Base-by-base conservation (phyloP, 2,888 invertebrate genomes). In the Drosophila austrosaltans region DNA sequence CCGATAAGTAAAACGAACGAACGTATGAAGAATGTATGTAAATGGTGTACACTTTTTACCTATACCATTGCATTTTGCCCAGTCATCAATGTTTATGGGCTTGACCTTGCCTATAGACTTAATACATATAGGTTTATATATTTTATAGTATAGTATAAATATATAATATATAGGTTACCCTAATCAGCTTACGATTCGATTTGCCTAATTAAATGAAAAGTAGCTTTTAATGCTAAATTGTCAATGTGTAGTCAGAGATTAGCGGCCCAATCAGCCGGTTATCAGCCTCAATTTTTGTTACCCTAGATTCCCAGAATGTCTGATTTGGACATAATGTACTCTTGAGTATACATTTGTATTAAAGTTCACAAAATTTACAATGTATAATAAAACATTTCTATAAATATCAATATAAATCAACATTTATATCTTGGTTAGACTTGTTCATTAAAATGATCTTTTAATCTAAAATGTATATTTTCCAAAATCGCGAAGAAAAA, bases 1-100 rank as follows among this genome's bases (percentile, higher is more conserved):
- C 66, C 54, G 66, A 72, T 72, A 65, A 65, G 53, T 59, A 30
- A 36, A 20, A 28, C 28, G 10, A 30, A 48, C 30, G 4, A 12
- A 25, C 7, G 10, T 30, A 12, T 40, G n/a, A 22, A 44, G 30
- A 44, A 30, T 25, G 10, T 48, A 60, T 44, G 56, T 32, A 57
- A 16, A 16, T 57, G 20, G 32, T 32, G 57, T n/a, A 56, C 56
- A 16, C 60, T 39, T 28, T 28, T 61, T 53, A 60, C 42, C 69
- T 61, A 69, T 60, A 61, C 72, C 58, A 68, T 63, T 54, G 32
- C 68, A 61, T 85, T 87, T 76, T 86, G 88, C 69, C 81, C 71
- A 87, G 88, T 83, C 82, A 87, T 86, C 86, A 82, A 80, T 82
- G 82, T 86, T 87, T 88, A 87, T 86, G 78, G 74, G 83, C 76